phyloP scores from a whole-genome alignment of 2,888 invertebrate genomes.

The Rhagophthalmus giganteus region DNA sequence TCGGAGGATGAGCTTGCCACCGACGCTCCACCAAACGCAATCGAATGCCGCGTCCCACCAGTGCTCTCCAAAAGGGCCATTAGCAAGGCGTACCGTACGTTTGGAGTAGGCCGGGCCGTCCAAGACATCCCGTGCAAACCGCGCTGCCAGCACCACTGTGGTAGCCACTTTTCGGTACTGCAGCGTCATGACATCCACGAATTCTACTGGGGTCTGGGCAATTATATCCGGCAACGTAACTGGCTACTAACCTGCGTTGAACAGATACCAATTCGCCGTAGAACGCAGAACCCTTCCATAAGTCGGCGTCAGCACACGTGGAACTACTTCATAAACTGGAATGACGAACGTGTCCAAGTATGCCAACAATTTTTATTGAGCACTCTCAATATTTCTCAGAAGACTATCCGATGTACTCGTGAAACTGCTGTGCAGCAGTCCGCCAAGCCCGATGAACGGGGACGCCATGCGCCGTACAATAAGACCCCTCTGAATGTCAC shows the following conservation, averaged over 20 bases:
- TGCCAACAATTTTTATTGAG: slow-evolving; percentile 9
- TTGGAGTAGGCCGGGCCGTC: no score
- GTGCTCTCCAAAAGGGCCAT: no score
- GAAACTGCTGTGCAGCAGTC: slow-evolving; percentile 1
- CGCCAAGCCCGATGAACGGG: slow-evolving; percentile 3
- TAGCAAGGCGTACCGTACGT: no score
- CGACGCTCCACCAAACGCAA: no score
- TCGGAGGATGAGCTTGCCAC: no score
- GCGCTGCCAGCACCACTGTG: not conserved
- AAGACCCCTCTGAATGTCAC: slow-evolving; percentile 1
- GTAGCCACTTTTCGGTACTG: not conserved
- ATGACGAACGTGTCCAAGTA: slow-evolving; percentile 1
- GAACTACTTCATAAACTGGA: slow-evolving; percentile 3
- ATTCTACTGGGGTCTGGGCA: slow-evolving; percentile 4
- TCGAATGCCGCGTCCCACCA: no score
- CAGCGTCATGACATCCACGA: slow-evolving; percentile 1
- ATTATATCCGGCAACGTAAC: not conserved
- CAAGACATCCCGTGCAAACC: no score
- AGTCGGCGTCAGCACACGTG: slow-evolving; percentile 1
- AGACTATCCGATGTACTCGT: slow-evolving; percentile 1
- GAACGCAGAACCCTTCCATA: not conserved
- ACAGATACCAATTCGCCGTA: slow-evolving; percentile 3
- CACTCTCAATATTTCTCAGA: slow-evolving; percentile 8
- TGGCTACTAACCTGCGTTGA: slow-evolving; percentile 5
- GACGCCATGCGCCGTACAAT: slow-evolving; percentile 3